Base-by-base conservation (phyloP, 2,113 vertebrate genomes). In the Entomyzon cyanotis region DNA sequence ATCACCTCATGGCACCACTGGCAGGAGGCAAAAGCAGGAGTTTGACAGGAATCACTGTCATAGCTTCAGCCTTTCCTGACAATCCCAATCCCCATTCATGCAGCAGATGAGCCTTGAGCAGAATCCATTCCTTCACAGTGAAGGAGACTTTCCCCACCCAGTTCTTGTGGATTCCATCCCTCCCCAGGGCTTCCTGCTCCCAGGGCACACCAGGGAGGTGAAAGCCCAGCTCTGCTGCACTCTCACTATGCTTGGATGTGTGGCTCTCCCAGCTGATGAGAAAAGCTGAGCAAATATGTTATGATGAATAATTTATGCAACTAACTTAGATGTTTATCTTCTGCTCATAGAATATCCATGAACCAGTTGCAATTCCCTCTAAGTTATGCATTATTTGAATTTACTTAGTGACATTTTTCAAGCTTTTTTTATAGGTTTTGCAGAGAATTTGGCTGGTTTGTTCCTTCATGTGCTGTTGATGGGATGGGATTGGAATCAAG, bases 331-430 rank as follows among this genome's bases (percentile, higher is more conserved):
- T 91, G 63, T 95, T 96, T 97, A 90, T 95, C 93, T 96, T 95
- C 94, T 90, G 91, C 91, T 96, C 93, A 95, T 96, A 85, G 96
- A 95, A 97, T 97, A 96, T 94, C 96, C 93, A 96, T 93, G 93
- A 97, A 81, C 84, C 78, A 78, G 53, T 93, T 87, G 81, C 84
- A 83, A 44, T 93, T 91, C 75, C 50, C 67, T 90, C 63, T 94
- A 90, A 96, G 90, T 95, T 95, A 95, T 94, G 89, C 89, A 83
- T 83, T 95, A 90, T 95, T 95, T 95, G 93, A 80, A 87, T 91
- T 97, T 95, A 89, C 67, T 91, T 80, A 64, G 84, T 73, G 70
- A 74, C 59, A 91, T 80, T 79, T 95, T 91, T 82, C 63, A 79
- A 69, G 74, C 9, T 84, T 37, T 89, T 56, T 85, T 93, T 28